These are phyloP conservation scores for Mesorhabditis sp. DNA, from an alignment of 2,888 invertebrate species.

Conservation along the genomic window DNA sequence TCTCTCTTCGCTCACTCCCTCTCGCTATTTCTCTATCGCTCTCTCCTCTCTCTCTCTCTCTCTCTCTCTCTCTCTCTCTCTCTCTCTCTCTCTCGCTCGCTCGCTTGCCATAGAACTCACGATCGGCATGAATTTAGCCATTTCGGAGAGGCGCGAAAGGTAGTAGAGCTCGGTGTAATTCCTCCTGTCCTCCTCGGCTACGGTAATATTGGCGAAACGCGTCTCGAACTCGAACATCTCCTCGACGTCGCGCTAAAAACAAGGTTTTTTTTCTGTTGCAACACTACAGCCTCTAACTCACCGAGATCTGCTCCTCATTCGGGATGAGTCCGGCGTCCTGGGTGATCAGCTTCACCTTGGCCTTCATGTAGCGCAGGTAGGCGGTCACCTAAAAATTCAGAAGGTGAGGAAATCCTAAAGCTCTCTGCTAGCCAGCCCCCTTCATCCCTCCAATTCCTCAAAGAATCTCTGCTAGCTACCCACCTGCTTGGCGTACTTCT, in stretches of 20 bases:
- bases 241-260: slow-evolving; percentile 40
- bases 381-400: background rate
- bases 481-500: slow-evolving; percentile 53
- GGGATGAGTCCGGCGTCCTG: slow-evolving; percentile 40
- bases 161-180: slow-evolving; percentile 48
- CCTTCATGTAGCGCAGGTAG: background rate
- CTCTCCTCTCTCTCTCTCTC: background rate
- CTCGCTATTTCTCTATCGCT: background rate
- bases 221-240: slow-evolving; percentile 50
- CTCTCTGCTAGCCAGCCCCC: too few relatives aligned
- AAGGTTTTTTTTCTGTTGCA: too few relatives aligned
- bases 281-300: background rate
- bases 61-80: background rate
- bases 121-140: slow-evolving; percentile 45
- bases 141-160: slow-evolving; percentile 34
- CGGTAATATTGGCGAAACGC: slow-evolving; percentile 46
- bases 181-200: slow-evolving; percentile 54
- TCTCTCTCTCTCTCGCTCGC: background rate
- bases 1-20: background rate
- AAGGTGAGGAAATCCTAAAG: background rate
- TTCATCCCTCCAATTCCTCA: too few relatives aligned
- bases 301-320: slow-evolving; percentile 33
- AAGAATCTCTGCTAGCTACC: slow-evolving; percentile 42
- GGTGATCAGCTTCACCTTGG: slow-evolving; percentile 35
- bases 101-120: slow-evolving; percentile 21